Conservation (phyloP, 2,888 invertebrate genomes). For the Galeopsomyia nigrocyanea region DNA sequence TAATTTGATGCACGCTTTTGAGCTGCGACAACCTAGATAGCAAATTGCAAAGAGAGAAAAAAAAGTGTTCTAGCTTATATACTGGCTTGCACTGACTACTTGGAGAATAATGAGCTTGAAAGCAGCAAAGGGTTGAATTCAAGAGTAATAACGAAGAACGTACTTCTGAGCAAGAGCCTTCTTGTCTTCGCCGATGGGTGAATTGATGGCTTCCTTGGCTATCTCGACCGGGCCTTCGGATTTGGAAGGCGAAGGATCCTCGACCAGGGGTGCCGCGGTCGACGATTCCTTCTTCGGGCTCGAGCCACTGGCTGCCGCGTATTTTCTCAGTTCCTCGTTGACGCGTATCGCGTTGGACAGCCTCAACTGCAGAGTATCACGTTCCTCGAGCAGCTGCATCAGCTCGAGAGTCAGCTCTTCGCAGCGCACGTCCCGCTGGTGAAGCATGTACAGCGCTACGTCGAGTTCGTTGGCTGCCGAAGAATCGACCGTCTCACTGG, state of each 20-base stretch:
- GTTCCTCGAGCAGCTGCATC: constrained; percentile 84
- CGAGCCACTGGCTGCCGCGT: constrained; percentile 21
- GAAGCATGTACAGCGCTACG: constrained; percentile 85
- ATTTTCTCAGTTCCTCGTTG: constrained; percentile 74
- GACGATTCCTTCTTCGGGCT: constrained; percentile 49
- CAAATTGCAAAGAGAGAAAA: constrained; percentile 42
- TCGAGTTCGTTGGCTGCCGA: constrained; percentile 74
- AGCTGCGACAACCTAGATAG: constrained; percentile 78
- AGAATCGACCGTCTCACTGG: background rate
- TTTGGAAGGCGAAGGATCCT: constrained; percentile 60
- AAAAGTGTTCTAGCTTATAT: constrained; percentile 60
- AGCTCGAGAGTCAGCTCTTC: constrained; percentile 89
- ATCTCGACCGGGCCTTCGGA: constrained; percentile 63
- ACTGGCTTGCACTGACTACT: background rate
- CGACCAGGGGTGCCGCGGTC: constrained; percentile 53
- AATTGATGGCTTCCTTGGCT: constrained; percentile 63
- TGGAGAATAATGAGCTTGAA: background rate
- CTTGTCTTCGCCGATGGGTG: constrained; percentile 59
- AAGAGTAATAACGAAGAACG: constrained; percentile 42
- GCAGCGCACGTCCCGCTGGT: constrained; percentile 87
- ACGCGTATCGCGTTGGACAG: constrained; percentile 85
- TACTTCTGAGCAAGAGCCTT: constrained; percentile 65
- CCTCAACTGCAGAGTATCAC: constrained; percentile 86
- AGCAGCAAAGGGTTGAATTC: background rate
- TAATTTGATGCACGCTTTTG: constrained; percentile 80